Conservation (phyloP, 2,888 invertebrate species). For the Mechanitis mazaeus region DNA sequence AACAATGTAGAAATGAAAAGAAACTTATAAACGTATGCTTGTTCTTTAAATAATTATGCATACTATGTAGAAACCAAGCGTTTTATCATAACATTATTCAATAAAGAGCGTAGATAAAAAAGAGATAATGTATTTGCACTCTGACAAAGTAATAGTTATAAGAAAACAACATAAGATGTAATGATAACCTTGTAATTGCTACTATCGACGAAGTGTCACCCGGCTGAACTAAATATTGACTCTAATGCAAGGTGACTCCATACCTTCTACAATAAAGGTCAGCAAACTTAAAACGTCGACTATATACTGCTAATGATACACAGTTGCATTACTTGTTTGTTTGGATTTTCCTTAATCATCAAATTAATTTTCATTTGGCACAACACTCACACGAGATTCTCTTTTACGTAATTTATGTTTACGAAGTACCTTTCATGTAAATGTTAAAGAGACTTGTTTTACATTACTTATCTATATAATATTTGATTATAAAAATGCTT, state of each 20-base stretch:
- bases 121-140: constrained; percentile 2
- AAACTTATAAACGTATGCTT: too few species aligned
- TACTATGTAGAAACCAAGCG: too few species aligned
- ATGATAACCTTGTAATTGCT: constrained; percentile 22
- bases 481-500: not conserved
- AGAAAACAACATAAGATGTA: constrained; percentile 18
- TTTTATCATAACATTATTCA: too few species aligned
- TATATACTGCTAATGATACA: constrained; percentile 18
- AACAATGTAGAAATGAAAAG: too few species aligned
- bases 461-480: not conserved
- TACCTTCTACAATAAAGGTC: constrained; percentile 18
- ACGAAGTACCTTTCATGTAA: not conserved
- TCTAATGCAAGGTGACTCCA: constrained; percentile 20
- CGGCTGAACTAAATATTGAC: constrained; percentile 22
- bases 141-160: constrained; percentile 18
- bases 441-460: not conserved
- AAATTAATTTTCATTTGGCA: constrained; percentile 19
- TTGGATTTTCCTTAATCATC: constrained; percentile 19
- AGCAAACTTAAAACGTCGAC: constrained; percentile 14
- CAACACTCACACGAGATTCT: not conserved
- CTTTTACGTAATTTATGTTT: not conserved
- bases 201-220: constrained; percentile 16
- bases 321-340: constrained; percentile 10
- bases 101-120: too few species aligned
- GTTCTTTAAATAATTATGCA: too few species aligned